Conservation (phyloP, 2,113 vertebrate genomes). For the Ornithorhynchus anatinus region DNA sequence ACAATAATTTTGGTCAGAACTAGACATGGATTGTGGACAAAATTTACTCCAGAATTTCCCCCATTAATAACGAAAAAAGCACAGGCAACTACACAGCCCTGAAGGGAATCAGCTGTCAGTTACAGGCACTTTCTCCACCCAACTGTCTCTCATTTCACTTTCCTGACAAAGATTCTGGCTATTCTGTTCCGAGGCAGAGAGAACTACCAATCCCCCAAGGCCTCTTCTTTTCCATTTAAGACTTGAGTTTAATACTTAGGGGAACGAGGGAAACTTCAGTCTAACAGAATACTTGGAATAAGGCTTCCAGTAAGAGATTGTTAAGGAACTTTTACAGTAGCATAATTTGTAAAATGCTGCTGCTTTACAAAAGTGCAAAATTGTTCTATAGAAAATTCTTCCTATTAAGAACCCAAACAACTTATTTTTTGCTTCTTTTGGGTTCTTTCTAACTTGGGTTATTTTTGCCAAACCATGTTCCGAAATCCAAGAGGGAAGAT, state of each 20-base stretch:
- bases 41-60: constrained; percentile 11
- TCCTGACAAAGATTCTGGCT: neutral
- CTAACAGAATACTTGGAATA: neutral
- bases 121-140: no score
- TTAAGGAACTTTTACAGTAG: neutral
- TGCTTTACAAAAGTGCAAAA: neutral
- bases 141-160: neutral
- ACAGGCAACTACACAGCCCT: neutral
- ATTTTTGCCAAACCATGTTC: no score
- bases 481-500: no score
- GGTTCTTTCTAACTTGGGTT: no score
- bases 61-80: neutral
- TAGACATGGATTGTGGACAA: neutral
- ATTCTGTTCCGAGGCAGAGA: neutral
- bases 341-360: neutral
- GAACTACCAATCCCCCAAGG: neutral
- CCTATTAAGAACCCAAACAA: no score
- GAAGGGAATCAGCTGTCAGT: no score
- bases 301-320: neutral
- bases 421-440: no score
- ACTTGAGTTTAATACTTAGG: neutral
- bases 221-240: neutral
- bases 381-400: neutral
- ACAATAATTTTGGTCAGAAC: constrained; percentile 13
- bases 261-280: neutral